Evolutionary conservation across 2,113 vertebrate species (phyloP).

Genomic region (Oophaga pumilio): DNA sequence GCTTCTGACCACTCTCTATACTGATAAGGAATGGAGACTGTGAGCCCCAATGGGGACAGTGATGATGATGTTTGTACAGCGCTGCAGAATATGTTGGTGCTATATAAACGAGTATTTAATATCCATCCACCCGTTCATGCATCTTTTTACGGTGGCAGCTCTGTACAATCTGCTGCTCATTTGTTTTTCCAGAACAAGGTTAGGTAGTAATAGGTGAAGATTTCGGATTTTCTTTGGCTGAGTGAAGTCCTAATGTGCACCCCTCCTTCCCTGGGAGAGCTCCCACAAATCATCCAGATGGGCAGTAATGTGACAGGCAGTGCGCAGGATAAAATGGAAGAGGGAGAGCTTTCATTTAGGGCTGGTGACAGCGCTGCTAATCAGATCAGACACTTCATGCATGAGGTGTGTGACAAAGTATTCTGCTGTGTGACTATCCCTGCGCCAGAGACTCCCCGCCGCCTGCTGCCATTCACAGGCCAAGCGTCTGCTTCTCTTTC

Average conservation of each 20-base stretch:
- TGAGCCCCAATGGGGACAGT: too few relatives aligned
- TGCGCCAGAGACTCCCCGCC: not conserved
- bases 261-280: not conserved
- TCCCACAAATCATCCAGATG: conserved; percentile 44
- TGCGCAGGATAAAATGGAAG: conserved; percentile 25
- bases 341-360: conserved; percentile 34
- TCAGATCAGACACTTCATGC: conserved; percentile 10
- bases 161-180: not conserved
- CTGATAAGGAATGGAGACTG: too few relatives aligned
- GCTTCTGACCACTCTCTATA: too few relatives aligned
- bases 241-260: not conserved
- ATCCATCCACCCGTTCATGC: not conserved
- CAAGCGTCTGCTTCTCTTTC: not conserved
- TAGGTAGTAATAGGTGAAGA: not conserved
- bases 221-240: conserved; percentile 10
- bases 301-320: conserved; percentile 35
- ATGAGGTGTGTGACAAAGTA: conserved; percentile 26
- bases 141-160: not conserved
- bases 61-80: too few relatives aligned
- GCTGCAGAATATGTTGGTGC: too few relatives aligned
- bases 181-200: conserved; percentile 6
- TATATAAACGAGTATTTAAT: too few relatives aligned
- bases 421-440: not conserved
- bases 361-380: conserved; percentile 42
- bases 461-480: not conserved